Evolutionary conservation across 2,797 vertebrate genomes (phyloP).

Genomic region (Pygocentrus nattereri): DNA sequence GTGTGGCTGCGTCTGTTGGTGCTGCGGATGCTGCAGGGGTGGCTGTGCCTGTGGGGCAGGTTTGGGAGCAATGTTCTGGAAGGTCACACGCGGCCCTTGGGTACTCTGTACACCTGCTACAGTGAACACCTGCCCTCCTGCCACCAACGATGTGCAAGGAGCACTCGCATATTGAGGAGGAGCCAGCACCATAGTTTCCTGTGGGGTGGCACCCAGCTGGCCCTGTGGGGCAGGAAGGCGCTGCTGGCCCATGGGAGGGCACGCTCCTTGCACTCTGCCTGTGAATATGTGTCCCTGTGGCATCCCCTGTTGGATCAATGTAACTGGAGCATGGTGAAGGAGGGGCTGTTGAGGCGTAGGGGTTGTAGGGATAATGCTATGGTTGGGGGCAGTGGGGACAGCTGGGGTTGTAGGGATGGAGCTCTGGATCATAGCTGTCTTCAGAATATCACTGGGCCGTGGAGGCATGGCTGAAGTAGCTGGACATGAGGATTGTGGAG

Average conservation of each 20-base stretch:
- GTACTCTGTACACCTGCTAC: constrained; percentile 86
- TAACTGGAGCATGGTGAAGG: constrained; percentile 88
- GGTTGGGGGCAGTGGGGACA: constrained; percentile 82
- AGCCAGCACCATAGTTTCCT: constrained; percentile 85
- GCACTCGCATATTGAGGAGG: constrained; percentile 84
- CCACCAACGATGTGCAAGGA: constrained; percentile 86
- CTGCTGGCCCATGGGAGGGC: constrained; percentile 82
- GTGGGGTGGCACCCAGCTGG: constrained; percentile 76
- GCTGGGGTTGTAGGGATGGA: constrained; percentile 82
- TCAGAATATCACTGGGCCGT: constrained; percentile 84
- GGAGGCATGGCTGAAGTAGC: constrained; percentile 83
- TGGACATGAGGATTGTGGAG: constrained; percentile 56
- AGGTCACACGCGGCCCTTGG: constrained; percentile 88
- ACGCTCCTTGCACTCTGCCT: constrained; percentile 91
- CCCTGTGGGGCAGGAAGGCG: constrained; percentile 82
- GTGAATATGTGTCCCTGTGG: constrained; percentile 93
- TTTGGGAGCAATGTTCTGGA: constrained; percentile 98
- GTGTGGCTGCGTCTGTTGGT: constrained; percentile 59
- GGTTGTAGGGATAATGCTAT: constrained; percentile 80
- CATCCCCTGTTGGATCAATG: constrained; percentile 92
- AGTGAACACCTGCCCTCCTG: constrained; percentile 85
- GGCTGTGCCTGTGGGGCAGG: constrained; percentile 87
- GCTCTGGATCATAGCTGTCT: constrained; percentile 87
- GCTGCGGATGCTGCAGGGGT: constrained; percentile 63
- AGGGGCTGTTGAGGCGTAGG: constrained; percentile 77